phyloP scores from a whole-genome alignment of 2,888 invertebrate genomes.

The Odontocerum albicorne region DNA sequence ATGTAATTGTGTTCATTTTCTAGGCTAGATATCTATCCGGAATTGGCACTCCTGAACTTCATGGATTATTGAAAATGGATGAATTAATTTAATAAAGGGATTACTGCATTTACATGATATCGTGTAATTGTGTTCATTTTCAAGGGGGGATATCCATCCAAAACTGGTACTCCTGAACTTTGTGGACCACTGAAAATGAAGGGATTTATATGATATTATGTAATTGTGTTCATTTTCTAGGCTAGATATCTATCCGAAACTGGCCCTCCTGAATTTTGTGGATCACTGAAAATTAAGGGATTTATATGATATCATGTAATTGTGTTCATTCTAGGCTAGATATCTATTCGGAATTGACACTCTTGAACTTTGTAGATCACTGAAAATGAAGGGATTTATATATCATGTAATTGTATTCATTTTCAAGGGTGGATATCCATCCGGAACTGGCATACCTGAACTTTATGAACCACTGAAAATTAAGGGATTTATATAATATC shows the following conservation, averaged over 20 bases:
- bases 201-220: too few relatives aligned
- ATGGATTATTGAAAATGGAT: slow-evolving; percentile 79
- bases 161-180: slow-evolving; percentile 46
- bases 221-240: too few relatives aligned
- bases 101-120: too few relatives aligned
- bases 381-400: slow-evolving; percentile 70
- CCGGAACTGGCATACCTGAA: slow-evolving; percentile 43
- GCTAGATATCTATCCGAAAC: slow-evolving; percentile 30
- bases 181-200: slow-evolving; percentile 78
- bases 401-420: slow-evolving; percentile 14
- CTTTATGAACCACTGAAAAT: slow-evolving; percentile 76
- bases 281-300: slow-evolving; percentile 80
- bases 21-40: slow-evolving; percentile 29
- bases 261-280: slow-evolving; percentile 57
- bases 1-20: too few relatives aligned
- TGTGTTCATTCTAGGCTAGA: slow-evolving; percentile 19
- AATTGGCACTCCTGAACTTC: slow-evolving; percentile 50
- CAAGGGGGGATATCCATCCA: slow-evolving; percentile 26
- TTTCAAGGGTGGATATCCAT: slow-evolving; percentile 33
- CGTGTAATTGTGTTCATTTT: too few relatives aligned
- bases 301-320: too few relatives aligned
- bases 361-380: slow-evolving; percentile 66
- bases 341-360: slow-evolving; percentile 21
- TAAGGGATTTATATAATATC: too few relatives aligned
- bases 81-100: too few relatives aligned